phyloP scores from a whole-genome alignment of 2,797 vertebrate species.

The Ceyx erithaca region DNA sequence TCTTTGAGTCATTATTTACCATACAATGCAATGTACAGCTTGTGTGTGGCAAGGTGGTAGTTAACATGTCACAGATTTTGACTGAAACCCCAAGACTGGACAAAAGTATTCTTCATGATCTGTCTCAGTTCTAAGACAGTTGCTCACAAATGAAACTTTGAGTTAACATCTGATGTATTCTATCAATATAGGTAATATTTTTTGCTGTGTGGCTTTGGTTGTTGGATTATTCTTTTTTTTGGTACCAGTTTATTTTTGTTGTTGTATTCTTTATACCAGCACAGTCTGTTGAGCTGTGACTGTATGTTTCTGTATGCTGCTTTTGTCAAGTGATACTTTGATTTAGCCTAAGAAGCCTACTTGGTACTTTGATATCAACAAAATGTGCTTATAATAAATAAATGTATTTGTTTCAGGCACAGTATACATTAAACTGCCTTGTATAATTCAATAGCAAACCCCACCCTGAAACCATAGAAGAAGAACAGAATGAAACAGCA shows the following conservation, averaged over 20 bases:
- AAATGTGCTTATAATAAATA: not conserved
- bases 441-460: constrained; percentile 77
- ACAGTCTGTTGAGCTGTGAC: not conserved
- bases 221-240: not conserved
- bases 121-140: not conserved
- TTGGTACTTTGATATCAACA: not conserved
- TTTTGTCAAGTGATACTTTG: not conserved
- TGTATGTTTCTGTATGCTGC: not conserved
- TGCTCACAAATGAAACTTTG: not conserved
- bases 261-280: not conserved
- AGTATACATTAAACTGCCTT: constrained; percentile 55
- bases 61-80: not conserved
- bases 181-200: not conserved
- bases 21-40: not conserved
- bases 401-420: not conserved
- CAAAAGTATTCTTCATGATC: not conserved
- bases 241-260: not conserved
- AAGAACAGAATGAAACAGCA: constrained; percentile 76
- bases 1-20: not conserved
- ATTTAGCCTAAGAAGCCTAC: not conserved
- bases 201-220: not conserved
- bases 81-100: not conserved
- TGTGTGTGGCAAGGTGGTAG: not conserved
- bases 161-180: not conserved
- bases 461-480: constrained; percentile 80